Evolutionary conservation across 2,888 invertebrate genomes (phyloP), one percentile per base, ranked within the genome.

Genomic region (Pterostichus niger): DNA sequence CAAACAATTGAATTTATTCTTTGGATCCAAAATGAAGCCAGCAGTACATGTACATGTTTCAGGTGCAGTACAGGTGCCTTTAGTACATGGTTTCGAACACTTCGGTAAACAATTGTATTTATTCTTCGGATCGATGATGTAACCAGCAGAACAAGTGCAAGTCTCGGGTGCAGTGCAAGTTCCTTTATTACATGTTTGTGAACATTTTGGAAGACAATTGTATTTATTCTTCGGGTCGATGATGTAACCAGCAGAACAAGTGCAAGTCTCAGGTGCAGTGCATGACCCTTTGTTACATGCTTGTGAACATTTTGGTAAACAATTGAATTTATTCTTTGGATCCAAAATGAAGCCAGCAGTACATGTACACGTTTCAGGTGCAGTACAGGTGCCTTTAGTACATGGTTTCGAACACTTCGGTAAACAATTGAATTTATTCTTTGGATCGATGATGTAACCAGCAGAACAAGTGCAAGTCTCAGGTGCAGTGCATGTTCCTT

Each of bases 371-470:
- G 78, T 84, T 33, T 86, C 84, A 3, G 83, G 84, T 1, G 83
- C 81, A 6, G 83, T 79, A 35, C 84, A 84, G 13, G 35, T 52
- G 10, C 82, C 90, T 80, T 91, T 88, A 0, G 84, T 84, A 84
- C 91, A 92, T 6, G 86, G 86, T 0, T 86, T 84, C 6, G 85
- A 77, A 85, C 91, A 91, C 0, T 85, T 79, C 0, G 91, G 88
- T 44, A 88, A 85, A 84, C 91, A 91, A 77, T 85, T 80, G 61
- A 78, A 85, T 71, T 84, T 84, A 78, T 91, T 90, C 0, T 86
- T 86, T 11, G 84, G 89, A 84, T 93, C 92, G 35, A 86, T 83
- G 0, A 89, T 85, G 82, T 91, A 93, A 46, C 93, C 93, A 9
- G 89, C 84, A 82, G 91, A 91, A 85, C 93, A 94, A 6, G 86